A percentile compares a stretch with the other conserved stretches of the same genome.
Conservation (phyloP, 2,888 invertebrate species). For the Drosophila recens region DNA sequence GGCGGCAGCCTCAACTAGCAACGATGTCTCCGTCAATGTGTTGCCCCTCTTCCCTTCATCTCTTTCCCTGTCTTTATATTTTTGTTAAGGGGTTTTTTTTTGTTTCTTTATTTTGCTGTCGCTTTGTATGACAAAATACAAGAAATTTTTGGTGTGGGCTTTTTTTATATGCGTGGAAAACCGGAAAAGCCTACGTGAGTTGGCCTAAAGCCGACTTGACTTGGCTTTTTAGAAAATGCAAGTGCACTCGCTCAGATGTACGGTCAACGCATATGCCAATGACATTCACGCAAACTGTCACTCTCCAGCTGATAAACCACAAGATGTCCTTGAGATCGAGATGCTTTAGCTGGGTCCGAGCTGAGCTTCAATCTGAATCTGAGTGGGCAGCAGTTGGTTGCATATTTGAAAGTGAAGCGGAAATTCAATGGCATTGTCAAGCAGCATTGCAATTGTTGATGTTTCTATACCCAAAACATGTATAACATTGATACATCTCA, state of each 20-base stretch:
- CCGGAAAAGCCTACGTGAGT: constrained; percentile 71
- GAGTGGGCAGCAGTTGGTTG: constrained; percentile 38
- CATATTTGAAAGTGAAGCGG: constrained; percentile 51
- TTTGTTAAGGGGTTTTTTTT: constrained; percentile 15
- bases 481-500: not conserved
- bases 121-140: constrained; percentile 47
- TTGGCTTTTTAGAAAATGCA: constrained; percentile 60
- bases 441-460: constrained; percentile 1
- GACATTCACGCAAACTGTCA: constrained; percentile 62
- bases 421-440: constrained; percentile 27
- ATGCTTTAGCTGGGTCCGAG: not conserved
- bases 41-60: constrained; percentile 3
- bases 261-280: constrained; percentile 52
- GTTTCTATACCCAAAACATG: not conserved
- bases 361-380: not conserved
- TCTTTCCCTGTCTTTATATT: constrained; percentile 7
- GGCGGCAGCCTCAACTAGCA: constrained; percentile 31
- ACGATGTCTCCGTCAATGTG: constrained; percentile 25
- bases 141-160: constrained; percentile 58
- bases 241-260: constrained; percentile 48
- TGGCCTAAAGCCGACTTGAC: constrained; percentile 25
- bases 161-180: constrained; percentile 63
- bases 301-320: constrained; percentile 58
- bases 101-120: constrained; percentile 32
- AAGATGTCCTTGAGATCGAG: constrained; percentile 60